Percentiles rank a stretch among this genome's conserved stretches.
Evolutionary conservation across 2,113 vertebrate genomes (phyloP).

Genomic region (Chaenogobius annularis): DNA sequence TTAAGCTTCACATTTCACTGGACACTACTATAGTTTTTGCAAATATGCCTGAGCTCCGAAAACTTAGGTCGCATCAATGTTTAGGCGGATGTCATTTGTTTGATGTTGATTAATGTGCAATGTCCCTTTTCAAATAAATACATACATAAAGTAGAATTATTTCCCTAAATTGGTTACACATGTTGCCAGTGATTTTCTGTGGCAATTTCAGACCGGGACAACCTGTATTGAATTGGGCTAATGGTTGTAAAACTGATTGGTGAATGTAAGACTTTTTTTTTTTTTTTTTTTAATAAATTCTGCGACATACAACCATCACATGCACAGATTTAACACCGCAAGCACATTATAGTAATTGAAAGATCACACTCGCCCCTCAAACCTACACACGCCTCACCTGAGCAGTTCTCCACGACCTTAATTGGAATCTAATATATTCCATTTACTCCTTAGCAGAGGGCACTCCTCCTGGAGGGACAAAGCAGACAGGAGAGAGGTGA

Average conservation of each 20-base stretch:
- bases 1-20: too few species aligned
- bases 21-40: too few species aligned
- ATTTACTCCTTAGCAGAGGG: constrained; percentile 64
- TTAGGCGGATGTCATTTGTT: too few species aligned
- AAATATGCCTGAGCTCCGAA: too few species aligned
- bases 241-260: neutral
- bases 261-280: neutral
- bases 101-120: too few species aligned
- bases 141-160: too few species aligned
- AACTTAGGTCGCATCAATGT: too few species aligned
- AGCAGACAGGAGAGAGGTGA: neutral
- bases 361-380: constrained; percentile 15
- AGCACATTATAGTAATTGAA: constrained; percentile 12
- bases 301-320: neutral
- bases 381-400: constrained; percentile 44
- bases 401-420: constrained; percentile 59
- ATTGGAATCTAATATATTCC: constrained; percentile 78
- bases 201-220: neutral
- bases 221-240: neutral
- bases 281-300: neutral
- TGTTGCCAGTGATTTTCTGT: too few species aligned
- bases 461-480: constrained; percentile 37
- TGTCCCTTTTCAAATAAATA: too few species aligned
- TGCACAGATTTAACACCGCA: neutral
- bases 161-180: too few species aligned